Base-by-base conservation (phyloP, 2,888 invertebrate species). In the Campoplex nolae region DNA sequence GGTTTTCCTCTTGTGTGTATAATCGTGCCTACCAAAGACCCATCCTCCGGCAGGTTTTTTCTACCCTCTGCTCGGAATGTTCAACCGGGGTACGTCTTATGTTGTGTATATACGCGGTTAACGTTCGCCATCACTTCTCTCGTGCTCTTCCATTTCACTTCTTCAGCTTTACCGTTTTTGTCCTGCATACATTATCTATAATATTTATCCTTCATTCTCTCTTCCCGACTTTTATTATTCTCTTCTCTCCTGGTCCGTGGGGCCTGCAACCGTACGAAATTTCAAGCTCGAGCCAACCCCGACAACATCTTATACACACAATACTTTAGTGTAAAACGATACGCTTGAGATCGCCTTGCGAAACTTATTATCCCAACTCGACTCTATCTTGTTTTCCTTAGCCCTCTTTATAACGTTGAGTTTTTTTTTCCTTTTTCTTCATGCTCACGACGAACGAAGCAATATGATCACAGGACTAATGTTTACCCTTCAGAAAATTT, bases 261-360 rank as follows among this genome's bases (percentile, higher is more conserved):
- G 71, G 71, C 54, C 71, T 16, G 38, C 67, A 58, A 82, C 75
- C 77, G 67, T 83, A 65, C 80, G 76, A 38, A 68, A 84, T 85
- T 75, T 77, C 86, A 80, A 88, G 85, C 88, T 85, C 89, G 84
- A 85, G 87, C 89, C 88, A 89, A 86, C 85, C 73, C 68, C 87
- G 82, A 78, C 87, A 73, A 85, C 88, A 88, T 89, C 89, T 89
- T 90, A 77, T 32, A 16, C 54, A 74, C 51, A 65, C 16, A 75
- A 75, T 18, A 3, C 84, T 76, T 86, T 89, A 80, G 77, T 82
- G 92, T 92, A 92, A 93, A 92, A 92, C 88, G 92, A 93, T 93
- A 93, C 91, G 90, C 91, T 92, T 91, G 93, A 92, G 92, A 92
- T 92, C 90, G 80, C 88, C 90, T 82, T 51, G 82, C 74, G 45